Base-by-base conservation (phyloP, 2,113 vertebrate species). In the Tragelaphus buxtoni region DNA sequence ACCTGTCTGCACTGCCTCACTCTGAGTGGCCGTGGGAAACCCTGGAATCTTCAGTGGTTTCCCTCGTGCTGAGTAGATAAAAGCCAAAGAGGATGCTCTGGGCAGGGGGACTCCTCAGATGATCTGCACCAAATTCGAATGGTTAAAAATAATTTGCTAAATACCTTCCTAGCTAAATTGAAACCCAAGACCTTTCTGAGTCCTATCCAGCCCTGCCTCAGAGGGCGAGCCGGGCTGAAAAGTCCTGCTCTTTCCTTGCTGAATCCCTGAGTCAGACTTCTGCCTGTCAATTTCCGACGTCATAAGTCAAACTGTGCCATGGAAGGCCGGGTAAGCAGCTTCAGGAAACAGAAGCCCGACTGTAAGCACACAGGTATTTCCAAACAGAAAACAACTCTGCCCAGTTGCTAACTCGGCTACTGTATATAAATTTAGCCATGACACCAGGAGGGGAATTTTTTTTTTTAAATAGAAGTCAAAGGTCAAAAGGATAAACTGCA, bases 91-190 rank as follows among this genome's bases (percentile, higher is more conserved):
- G 11, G 32, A 49, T 12, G 45, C 12, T 8, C 35, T 39, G 47
- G 42, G 22, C 69, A 74, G 53, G 72, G 32, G 85, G 83, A 85
- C 97, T 98, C 96, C 97, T 97, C 2, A 79, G 95, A 96, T 77
- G 92, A 84, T 94, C 94, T 90, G 94, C 91, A 91, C 95, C 88
- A 95, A 82, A 97, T 97, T 96, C 94, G 96, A 98, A 98, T 5
- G 61, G 95, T 97, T 98, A 96, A 90, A 97, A 96, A 98, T 95
- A 97, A 95, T 96, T 97, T 93, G 69, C 94, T 96, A 97, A 98
- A 96, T 97, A 95, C 81, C 97, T 97, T 91, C 97, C 96, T 97
- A 98, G 98, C 96, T 91, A 97, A 72, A 97, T 11, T 97, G 98
- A 98, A 98, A 98, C 81, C 77, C 76, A 98, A 90, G 97, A 93